Evolutionary conservation across 2,888 invertebrate genomes (phyloP), one percentile per base, ranked within the genome.

Genomic region (Drosophila robusta): DNA sequence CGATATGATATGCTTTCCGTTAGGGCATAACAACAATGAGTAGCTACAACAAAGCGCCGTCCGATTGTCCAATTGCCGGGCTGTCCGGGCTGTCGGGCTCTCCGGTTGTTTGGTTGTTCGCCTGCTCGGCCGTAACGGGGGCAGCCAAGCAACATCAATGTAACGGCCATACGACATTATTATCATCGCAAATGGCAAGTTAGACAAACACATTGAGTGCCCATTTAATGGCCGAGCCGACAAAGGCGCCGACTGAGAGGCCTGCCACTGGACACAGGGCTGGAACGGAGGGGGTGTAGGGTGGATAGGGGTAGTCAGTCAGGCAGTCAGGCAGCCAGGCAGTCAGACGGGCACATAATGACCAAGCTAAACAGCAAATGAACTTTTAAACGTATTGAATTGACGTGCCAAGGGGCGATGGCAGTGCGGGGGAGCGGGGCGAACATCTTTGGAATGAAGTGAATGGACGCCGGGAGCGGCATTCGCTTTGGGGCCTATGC

Each of bases 331-430:
- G 29, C 49, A n/a, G 47, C 8, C 12, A 3, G 26, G 18, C 54
- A 32, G 29, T 22, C 32, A 46, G 56, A 50, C 66, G 47, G 84
- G 78, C 89, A 72, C 89, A 84, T 84, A 88, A 84, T 84, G 84
- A 87, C 89, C 84, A 78, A 75, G 87, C 84, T 87, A 89, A 89
- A 89, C 78, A 89, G 84, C 84, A 89, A 84, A 86, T 83, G 84
- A 84, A 88, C 89, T 87, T 83, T 83, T 83, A 86, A 83, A 82
- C 88, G 86, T 88, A 88, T 83, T 88, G 88, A 88, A 83, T 88
- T 82, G 88, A 77, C 78, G 85, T 75, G 72, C 60, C 38, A 51
- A 32, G 14, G 36, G 46, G 54, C 47, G 44, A 16, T 41, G 36
- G 29, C 9, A 41, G 26, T 6, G 32, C 36, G 7, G 11, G 22